A percentile compares a stretch with the other conserved stretches of the same genome.
These are phyloP conservation scores for Spatulosminthurus flaviceps DNA, from an alignment of 2,888 invertebrate genomes.

Conservation along the genomic window DNA sequence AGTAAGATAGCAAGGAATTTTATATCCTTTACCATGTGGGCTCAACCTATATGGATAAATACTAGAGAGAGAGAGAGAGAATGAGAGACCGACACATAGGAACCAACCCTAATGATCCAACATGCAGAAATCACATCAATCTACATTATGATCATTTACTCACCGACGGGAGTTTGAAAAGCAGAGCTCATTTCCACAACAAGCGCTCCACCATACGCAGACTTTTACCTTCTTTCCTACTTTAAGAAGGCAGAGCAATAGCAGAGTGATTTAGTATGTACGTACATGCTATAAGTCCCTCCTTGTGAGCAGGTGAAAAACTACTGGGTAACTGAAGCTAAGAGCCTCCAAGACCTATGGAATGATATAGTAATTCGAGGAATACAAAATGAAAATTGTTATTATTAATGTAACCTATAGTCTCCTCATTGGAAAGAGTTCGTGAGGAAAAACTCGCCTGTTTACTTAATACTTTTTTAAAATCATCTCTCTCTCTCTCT, in stretches of 20 bases:
- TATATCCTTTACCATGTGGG: too few species aligned
- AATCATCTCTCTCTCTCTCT: too few species aligned
- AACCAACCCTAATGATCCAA: slow-evolving; percentile 26
- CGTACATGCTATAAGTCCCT: too few species aligned
- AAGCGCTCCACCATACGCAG: background rate
- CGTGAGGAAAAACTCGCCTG: slow-evolving; percentile 8
- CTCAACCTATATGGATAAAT: too few species aligned
- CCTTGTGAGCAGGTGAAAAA: too few species aligned
- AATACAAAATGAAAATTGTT: slow-evolving; percentile 13
- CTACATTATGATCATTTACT: slow-evolving; percentile 37
- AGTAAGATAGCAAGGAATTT: too few species aligned
- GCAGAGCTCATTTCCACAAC: slow-evolving; percentile 16
- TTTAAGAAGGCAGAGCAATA: too few species aligned
- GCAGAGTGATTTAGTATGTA: too few species aligned
- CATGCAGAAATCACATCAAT: slow-evolving; percentile 33
- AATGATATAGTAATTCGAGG: background rate
- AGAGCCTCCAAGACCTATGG: too few species aligned
- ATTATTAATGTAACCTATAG: slow-evolving; percentile 13
- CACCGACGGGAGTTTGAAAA: slow-evolving; percentile 10
- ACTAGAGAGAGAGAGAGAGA: too few species aligned
- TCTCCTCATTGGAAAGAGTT: background rate
- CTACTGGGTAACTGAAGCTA: too few species aligned
- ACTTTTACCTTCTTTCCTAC: background rate
- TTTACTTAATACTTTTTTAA: background rate
- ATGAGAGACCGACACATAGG: slow-evolving; percentile 6